These are phyloP conservation scores for Calidris pugnax DNA, from an alignment of 2,113 vertebrate species.

Conservation along the genomic window DNA sequence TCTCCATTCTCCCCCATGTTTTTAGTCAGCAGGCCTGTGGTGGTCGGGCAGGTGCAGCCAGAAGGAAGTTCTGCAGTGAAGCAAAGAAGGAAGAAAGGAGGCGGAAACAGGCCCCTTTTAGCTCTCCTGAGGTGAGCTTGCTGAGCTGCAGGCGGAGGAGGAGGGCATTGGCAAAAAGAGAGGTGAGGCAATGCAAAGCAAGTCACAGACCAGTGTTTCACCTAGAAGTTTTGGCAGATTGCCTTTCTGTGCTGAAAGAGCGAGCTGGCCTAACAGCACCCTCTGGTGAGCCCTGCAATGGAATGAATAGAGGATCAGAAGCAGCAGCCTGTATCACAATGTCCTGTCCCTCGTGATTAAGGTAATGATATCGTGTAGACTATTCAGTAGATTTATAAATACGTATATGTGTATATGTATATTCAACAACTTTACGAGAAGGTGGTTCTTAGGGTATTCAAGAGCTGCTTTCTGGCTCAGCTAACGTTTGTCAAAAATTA, in stretches of 20 bases:
- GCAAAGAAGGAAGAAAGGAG: background rate
- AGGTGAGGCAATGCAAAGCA: background rate
- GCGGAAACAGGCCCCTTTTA: rapidly evolving
- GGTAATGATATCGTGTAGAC: background rate
- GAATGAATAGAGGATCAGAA: background rate
- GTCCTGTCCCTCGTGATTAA: background rate
- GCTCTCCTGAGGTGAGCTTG: background rate
- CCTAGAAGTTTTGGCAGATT: background rate
- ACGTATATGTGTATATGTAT: background rate
- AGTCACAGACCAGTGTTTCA: background rate
- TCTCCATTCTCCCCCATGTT: background rate
- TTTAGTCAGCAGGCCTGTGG: background rate
- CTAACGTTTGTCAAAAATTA: background rate
- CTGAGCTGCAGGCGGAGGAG: background rate
- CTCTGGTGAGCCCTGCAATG: background rate
- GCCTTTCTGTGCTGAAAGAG: background rate
- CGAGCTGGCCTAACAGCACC: background rate
- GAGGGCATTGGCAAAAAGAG: background rate
- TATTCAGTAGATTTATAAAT: background rate
- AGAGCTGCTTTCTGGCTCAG: background rate
- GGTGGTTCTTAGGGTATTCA: background rate
- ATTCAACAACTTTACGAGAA: background rate
- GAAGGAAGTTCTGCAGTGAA: background rate
- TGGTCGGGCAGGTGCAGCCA: background rate
- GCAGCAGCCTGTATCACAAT: background rate